Percentiles rank a stretch among this genome's conserved stretches.
These are phyloP conservation scores for Pachydiplax longipennis DNA, from an alignment of 2,888 invertebrate species.

Conservation along the genomic window DNA sequence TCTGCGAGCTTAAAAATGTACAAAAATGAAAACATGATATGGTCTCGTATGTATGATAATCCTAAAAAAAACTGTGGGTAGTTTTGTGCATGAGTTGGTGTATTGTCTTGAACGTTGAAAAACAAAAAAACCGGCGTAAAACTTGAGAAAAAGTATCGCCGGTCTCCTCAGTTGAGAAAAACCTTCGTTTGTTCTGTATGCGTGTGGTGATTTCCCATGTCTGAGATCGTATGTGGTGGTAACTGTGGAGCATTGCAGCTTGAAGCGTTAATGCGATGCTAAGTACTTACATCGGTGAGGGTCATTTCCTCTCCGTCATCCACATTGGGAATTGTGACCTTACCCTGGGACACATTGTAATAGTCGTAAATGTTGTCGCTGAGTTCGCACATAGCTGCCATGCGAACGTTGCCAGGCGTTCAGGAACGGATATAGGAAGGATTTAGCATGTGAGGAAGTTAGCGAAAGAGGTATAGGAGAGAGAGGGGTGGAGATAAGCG, in stretches of 20 bases:
- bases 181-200: too few species aligned
- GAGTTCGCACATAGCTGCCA: constrained; percentile 80
- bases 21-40: too few species aligned
- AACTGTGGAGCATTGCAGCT: neutral
- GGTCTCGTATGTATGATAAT: too few species aligned
- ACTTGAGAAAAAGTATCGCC: too few species aligned
- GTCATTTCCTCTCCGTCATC: constrained; percentile 94
- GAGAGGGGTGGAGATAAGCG: neutral
- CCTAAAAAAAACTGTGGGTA: too few species aligned
- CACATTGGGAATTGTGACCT: constrained; percentile 91
- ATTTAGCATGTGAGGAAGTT: neutral
- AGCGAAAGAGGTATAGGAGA: neutral
- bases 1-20: too few species aligned
- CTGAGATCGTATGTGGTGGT: too few species aligned
- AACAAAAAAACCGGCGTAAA: too few species aligned
- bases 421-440: neutral
- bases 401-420: neutral
- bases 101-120: too few species aligned
- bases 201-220: neutral
- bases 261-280: neutral
- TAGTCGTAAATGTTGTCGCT: constrained; percentile 92
- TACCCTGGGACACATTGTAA: constrained; percentile 95
- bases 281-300: constrained; percentile 87
- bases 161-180: too few species aligned
- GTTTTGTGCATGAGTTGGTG: too few species aligned